Conservation (phyloP, 2,797 vertebrate genomes). For the Enteromius paludinosus region DNA sequence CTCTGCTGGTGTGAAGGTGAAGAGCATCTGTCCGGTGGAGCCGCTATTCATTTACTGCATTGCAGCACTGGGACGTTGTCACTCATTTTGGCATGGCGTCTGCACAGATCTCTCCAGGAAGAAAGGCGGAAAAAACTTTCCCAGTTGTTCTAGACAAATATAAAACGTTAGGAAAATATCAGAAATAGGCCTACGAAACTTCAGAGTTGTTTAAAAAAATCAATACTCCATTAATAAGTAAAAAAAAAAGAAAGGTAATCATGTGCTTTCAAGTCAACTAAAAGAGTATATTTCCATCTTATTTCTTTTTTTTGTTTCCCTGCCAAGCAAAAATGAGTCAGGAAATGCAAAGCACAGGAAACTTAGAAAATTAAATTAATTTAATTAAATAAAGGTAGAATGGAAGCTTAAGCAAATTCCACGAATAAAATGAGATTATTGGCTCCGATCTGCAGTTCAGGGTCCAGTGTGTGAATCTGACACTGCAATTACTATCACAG, state of each 20-base stretch:
- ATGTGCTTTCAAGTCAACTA: background rate
- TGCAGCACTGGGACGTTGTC: constrained; percentile 71
- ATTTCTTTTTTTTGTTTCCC: background rate
- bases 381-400: background rate
- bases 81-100: constrained; percentile 57
- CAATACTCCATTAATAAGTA: background rate
- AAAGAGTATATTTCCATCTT: constrained; percentile 14
- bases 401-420: constrained; percentile 1
- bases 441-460: background rate
- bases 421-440: constrained; percentile 7
- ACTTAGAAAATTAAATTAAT: background rate
- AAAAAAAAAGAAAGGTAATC: background rate
- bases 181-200: background rate
- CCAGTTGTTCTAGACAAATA: constrained; percentile 38
- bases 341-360: constrained; percentile 11
- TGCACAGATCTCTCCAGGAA: constrained; percentile 46
- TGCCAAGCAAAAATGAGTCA: background rate
- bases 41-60: constrained; percentile 75
- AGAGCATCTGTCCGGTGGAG: constrained; percentile 45
- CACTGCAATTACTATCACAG: background rate
- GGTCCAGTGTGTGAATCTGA: constrained; percentile 11
- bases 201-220: constrained; percentile 1
- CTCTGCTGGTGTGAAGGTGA: constrained; percentile 69
- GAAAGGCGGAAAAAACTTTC: constrained; percentile 1
- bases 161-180: background rate